Conservation (phyloP, 2,797 vertebrate genomes). For the Cynodonichthys magdalenae region DNA sequence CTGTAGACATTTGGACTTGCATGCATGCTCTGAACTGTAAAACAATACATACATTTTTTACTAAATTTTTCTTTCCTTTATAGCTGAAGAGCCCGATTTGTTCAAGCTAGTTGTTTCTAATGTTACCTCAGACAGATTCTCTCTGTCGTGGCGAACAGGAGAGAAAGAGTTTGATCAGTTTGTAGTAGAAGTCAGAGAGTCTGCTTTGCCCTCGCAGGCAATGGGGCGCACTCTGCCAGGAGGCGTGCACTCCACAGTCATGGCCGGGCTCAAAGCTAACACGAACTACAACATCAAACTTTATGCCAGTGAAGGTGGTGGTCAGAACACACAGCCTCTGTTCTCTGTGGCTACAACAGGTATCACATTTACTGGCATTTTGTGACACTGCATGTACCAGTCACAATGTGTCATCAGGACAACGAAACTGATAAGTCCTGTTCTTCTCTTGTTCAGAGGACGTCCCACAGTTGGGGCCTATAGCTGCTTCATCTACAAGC, state of each 20-base stretch:
- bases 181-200: constrained; percentile 89
- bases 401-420: constrained; percentile 4
- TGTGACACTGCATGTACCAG: constrained; percentile 21
- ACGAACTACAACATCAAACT: constrained; percentile 86
- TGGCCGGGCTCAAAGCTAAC: constrained; percentile 83
- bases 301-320: constrained; percentile 80
- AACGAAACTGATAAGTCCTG: constrained; percentile 49
- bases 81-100: constrained; percentile 87
- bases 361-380: constrained; percentile 60
- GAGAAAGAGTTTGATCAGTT: constrained; percentile 87
- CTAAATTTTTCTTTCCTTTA: constrained; percentile 58
- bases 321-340: constrained; percentile 78
- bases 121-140: constrained; percentile 87
- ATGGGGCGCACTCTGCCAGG: constrained; percentile 79
- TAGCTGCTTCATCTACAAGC: constrained; percentile 83
- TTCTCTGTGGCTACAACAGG: constrained; percentile 85
- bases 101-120: constrained; percentile 88
- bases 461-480: constrained; percentile 83
- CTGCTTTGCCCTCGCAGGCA: constrained; percentile 83
- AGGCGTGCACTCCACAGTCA: constrained; percentile 72
- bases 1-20: background rate
- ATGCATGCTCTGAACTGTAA: constrained; percentile 14
- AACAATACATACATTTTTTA: constrained; percentile 30
- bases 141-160: constrained; percentile 83
- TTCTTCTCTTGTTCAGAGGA: constrained; percentile 85